These are phyloP conservation scores for Chrysocyon brachyurus DNA, from an alignment of 2,797 vertebrate genomes.

Conservation along the genomic window DNA sequence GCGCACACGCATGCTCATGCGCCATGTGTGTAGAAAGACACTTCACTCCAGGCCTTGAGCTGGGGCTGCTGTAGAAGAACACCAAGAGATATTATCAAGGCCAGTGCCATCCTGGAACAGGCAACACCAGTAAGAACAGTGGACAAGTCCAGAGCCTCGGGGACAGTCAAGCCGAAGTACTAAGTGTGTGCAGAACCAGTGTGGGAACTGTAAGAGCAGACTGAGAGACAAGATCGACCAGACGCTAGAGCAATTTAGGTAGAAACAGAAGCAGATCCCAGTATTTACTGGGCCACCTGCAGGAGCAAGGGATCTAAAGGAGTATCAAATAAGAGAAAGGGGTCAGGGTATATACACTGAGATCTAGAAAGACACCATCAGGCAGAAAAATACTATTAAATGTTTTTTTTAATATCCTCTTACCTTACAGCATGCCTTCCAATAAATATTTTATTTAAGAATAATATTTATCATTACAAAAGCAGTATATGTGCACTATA, in stretches of 20 bases:
- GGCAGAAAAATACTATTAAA: not conserved
- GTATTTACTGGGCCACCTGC: too few species aligned
- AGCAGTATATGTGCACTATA: not conserved
- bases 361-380: not conserved
- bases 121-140: not conserved
- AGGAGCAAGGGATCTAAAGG: not conserved
- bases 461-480: not conserved
- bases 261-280: not conserved
- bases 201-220: not conserved
- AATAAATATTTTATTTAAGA: conserved; percentile 36
- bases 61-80: not conserved
- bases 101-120: not conserved
- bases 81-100: not conserved
- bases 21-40: not conserved
- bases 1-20: too few species aligned
- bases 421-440: not conserved
- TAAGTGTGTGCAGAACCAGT: not conserved
- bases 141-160: not conserved
- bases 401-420: not conserved
- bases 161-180: not conserved
- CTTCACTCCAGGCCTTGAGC: conserved; percentile 25
- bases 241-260: not conserved
- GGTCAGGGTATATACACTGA: not conserved
- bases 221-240: not conserved
- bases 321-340: not conserved